A percentile compares a stretch with the other conserved stretches of the same genome.
phyloP scores from a whole-genome alignment of 2,113 vertebrate species.

The Thryonomys swinderianus region DNA sequence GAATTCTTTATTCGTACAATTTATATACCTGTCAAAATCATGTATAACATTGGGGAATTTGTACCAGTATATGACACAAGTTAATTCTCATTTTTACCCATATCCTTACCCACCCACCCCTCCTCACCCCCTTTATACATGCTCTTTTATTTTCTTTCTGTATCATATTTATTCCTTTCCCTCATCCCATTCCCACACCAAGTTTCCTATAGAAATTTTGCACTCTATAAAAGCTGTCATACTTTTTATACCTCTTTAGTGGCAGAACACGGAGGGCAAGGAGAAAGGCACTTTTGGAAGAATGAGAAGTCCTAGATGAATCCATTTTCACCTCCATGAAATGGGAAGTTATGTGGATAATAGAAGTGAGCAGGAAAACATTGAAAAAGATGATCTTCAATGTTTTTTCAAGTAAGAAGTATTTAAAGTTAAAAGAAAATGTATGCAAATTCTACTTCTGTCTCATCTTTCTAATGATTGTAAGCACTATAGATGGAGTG shows the following conservation, averaged over 20 bases:
- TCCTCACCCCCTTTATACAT: no score
- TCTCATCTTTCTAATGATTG: background rate
- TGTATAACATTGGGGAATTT: no score
- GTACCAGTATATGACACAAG: no score
- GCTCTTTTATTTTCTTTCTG: no score
- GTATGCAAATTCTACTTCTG: background rate
- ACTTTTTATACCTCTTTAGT: background rate
- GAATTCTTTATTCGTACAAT: no score
- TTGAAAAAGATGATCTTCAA: background rate
- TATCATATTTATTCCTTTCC: no score
- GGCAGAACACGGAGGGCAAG: background rate
- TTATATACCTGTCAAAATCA: no score
- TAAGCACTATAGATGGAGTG: background rate
- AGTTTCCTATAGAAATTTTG: no score
- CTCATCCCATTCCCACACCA: no score
- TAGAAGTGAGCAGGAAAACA: background rate
- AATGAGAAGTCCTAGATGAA: background rate
- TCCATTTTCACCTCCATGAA: background rate
- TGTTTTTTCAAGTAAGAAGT: background rate
- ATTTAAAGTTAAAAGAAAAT: background rate
- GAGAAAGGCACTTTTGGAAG: background rate
- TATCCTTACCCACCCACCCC: no score
- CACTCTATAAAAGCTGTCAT: no score
- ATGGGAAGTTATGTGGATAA: background rate
- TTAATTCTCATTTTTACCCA: no score